Evolutionary conservation across 2,113 vertebrate genomes (phyloP).

Genomic region (Antechinus stuartii): DNA sequence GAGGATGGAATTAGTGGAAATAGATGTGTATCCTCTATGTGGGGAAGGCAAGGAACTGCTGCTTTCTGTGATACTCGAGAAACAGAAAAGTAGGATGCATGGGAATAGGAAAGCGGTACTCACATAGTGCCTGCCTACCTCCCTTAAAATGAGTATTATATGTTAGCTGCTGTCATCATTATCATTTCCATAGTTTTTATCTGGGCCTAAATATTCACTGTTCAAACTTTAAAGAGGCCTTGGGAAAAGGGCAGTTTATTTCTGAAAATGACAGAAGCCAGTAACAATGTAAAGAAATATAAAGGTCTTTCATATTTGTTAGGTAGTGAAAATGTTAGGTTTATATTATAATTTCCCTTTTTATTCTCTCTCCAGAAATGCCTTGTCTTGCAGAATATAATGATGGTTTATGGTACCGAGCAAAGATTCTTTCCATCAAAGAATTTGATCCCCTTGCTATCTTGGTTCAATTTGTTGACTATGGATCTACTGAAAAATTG

Average conservation of each 20-base stretch:
- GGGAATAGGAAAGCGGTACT: neutral
- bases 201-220: neutral
- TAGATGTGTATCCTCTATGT: neutral
- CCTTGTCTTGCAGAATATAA: conserved; percentile 93
- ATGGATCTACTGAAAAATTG: conserved; percentile 89
- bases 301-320: neutral
- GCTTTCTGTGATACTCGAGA: neutral
- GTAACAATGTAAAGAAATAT: neutral
- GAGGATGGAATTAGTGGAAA: neutral
- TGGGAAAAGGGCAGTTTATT: neutral
- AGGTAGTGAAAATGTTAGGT: conserved; percentile 42
- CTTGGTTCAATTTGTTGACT: conserved; percentile 94
- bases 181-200: neutral
- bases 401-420: conserved; percentile 92
- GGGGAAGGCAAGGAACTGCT: neutral
- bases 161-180: neutral
- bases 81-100: neutral
- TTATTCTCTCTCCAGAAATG: conserved; percentile 84
- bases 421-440: conserved; percentile 87
- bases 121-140: neutral
- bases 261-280: neutral
- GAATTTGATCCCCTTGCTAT: conserved; percentile 85
- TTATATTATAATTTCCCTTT: neutral
- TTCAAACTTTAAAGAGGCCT: neutral
- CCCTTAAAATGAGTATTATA: neutral